Evolutionary conservation across 1,140 invertebrate genomes (phyloP).

Genomic region (Scaptomyza montana): DNA sequence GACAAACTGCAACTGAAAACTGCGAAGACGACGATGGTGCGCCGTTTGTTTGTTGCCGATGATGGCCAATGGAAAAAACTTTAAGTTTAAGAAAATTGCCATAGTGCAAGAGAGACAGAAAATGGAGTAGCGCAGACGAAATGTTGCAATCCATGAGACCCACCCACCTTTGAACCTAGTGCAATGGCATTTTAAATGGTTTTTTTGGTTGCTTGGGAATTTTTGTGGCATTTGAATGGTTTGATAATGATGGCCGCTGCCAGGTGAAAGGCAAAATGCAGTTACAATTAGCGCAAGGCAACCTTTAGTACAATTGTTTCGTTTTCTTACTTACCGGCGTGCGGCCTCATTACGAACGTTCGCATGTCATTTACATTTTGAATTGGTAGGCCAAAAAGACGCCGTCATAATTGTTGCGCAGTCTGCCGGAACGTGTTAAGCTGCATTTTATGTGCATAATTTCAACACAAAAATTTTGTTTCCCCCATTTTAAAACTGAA

Average conservation of each 20-base stretch:
- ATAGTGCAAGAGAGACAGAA: conserved; percentile 50
- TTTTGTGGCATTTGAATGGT: conserved; percentile 22
- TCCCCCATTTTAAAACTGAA: not conserved
- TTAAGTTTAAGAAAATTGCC: conserved; percentile 23
- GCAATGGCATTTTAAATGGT: conserved; percentile 69
- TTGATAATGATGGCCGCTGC: not conserved
- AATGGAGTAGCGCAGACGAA: conserved; percentile 56
- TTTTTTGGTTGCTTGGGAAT: conserved; percentile 63
- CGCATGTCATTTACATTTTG: conserved; percentile 61
- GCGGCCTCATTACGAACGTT: conserved; percentile 51
- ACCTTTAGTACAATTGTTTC: conserved; percentile 40
- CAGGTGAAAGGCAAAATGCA: conserved; percentile 65
- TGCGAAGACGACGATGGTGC: conserved; percentile 19
- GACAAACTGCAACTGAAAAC: conserved; percentile 82
- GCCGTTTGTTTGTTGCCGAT: too few species aligned
- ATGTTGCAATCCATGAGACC: conserved; percentile 58
- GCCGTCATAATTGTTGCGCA: conserved; percentile 52
- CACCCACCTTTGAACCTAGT: conserved; percentile 47
- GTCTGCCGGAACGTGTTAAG: conserved; percentile 44
- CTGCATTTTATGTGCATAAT: not conserved
- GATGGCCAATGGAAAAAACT: conserved; percentile 50
- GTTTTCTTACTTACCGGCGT: conserved; percentile 9
- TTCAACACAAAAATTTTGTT: not conserved
- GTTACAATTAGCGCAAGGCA: conserved; percentile 48
- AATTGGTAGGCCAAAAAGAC: conserved; percentile 38